Base-by-base conservation (phyloP, 2,888 invertebrate genomes). In the Galerucella calmariensis region DNA sequence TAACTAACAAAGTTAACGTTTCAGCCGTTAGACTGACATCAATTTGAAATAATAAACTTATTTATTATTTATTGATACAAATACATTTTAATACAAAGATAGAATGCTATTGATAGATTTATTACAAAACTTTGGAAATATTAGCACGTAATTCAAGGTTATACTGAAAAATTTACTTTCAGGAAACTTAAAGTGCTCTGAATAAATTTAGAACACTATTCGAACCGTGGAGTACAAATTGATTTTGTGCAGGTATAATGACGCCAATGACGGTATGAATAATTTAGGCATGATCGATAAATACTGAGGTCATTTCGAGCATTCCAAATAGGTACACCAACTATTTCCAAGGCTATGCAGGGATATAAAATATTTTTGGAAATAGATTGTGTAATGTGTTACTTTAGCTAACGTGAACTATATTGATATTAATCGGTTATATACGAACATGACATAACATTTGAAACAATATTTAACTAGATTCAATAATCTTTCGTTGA, bases 241-340 rank as follows among this genome's bases (percentile, higher is more conserved):
- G 75, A 75, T 69, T 75, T 75, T 73, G 73, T 75, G 70, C 73
- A 74, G 71, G 73, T 72, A 77, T 78, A 70, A 75, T 75, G 73
- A 73, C 73, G 70, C 67, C 75, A 78, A 78, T 78, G 75, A 76
- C 73, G 73, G 61, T 75, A 74, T 78, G 76, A 76, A 78, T 78
- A 78, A 76, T 78, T 78, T 72, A 74, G 69, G 51, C 27, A n/a
- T 68, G 70, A 72, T 78, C 78, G 75, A 78, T 78, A 76, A 73
- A 76, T 73, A 59, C 76, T 73, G 76, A 78, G 78, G 76, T 78
- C 73, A 78, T 72, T 76, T 53, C 58, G 56, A 70, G 73, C 69
- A 76, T 66, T 73, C 69, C 51, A 14, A 69, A 62, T 53, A 62
- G n/a, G n/a, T 35, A 69, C 20, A 51, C 14, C 35, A 48, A 20